These are phyloP conservation scores for Sapayoa aenigma DNA, from an alignment of 2,113 vertebrate species.

Conservation along the genomic window DNA sequence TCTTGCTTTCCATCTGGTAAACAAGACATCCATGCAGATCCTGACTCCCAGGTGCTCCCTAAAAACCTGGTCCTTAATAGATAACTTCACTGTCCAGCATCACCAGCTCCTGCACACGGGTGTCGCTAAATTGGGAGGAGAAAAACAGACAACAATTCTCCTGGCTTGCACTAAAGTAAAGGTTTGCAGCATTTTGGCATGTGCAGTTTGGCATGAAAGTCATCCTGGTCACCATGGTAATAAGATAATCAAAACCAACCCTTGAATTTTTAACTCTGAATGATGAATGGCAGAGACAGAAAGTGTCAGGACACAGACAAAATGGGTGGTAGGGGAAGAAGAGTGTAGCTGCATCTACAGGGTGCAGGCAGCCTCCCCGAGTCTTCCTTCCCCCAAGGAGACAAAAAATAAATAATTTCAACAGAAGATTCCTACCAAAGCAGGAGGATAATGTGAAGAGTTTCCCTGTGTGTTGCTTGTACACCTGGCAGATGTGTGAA, in stretches of 20 bases:
- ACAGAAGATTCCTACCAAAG: not conserved
- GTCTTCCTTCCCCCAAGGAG: not conserved
- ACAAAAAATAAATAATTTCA: not conserved
- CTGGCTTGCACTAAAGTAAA: not conserved
- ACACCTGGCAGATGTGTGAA: not conserved
- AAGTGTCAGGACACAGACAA: not conserved
- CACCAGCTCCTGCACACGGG: not conserved
- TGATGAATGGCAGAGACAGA: slow-evolving; percentile 5
- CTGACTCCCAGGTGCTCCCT: not conserved
- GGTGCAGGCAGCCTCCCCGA: not conserved
- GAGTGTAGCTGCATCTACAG: not conserved
- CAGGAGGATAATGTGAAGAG: not conserved
- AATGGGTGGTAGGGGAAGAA: not conserved
- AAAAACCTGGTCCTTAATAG: not conserved
- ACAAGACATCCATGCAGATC: not conserved
- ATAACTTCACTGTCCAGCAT: not conserved
- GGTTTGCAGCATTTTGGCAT: slow-evolving; percentile 14
- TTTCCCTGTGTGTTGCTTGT: not conserved
- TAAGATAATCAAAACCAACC: slow-evolving; percentile 36
- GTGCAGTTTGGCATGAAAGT: slow-evolving; percentile 21
- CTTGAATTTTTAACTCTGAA: slow-evolving; percentile 18
- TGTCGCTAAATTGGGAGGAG: not conserved
- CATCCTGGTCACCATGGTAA: slow-evolving; percentile 53
- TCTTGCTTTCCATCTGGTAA: not conserved
- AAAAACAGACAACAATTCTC: not conserved